Conservation (phyloP, 2,113 vertebrate species). For the Donacobius atricapilla region DNA sequence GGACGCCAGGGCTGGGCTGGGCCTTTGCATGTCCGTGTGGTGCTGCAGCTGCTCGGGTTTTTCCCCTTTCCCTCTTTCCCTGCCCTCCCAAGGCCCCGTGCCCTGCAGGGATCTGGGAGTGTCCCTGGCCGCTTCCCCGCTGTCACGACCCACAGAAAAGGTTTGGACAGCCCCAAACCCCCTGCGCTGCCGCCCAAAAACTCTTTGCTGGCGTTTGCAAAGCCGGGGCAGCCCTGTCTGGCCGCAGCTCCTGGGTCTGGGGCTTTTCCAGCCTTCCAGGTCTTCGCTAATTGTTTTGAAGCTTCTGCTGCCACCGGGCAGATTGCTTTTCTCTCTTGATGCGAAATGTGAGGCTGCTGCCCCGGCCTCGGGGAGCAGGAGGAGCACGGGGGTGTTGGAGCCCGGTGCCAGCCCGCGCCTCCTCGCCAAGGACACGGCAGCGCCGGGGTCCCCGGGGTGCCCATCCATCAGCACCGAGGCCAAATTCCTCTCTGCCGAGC, state of each 20-base stretch:
- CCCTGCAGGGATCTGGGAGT: neutral
- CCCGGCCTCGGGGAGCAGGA: neutral
- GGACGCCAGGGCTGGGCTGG: neutral
- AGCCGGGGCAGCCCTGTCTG: neutral
- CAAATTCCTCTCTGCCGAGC: conserved; percentile 1
- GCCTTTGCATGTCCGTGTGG: neutral
- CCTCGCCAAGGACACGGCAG: neutral
- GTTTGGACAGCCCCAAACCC: neutral
- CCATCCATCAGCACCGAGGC: neutral
- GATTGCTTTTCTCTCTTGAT: neutral
- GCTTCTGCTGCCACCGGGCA: neutral
- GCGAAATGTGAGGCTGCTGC: neutral
- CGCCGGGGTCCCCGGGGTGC: neutral
- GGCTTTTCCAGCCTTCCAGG: neutral
- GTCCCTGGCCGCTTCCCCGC: neutral
- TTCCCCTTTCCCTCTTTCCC: neutral
- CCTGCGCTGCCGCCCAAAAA: accelerated
- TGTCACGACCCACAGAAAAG: neutral
- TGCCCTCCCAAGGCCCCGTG: neutral
- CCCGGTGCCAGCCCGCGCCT: neutral
- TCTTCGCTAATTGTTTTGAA: neutral
- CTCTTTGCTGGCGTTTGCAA: accelerated
- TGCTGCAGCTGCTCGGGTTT: neutral
- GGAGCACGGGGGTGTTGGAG: neutral
- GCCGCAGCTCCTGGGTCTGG: accelerated